phyloP scores from a whole-genome alignment of 1,140 invertebrate species.

The Bombus sylvicola region DNA sequence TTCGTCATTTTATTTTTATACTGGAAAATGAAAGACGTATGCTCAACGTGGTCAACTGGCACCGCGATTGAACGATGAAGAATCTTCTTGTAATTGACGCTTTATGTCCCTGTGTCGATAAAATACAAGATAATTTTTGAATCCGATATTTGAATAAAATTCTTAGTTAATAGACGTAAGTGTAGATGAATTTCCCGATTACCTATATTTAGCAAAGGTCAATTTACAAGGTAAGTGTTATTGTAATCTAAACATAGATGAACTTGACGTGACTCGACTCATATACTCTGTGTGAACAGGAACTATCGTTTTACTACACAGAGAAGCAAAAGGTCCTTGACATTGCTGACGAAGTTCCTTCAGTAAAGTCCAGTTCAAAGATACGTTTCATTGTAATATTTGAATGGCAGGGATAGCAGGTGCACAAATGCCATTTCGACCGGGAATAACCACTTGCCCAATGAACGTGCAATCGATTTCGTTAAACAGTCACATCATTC shows the following conservation, averaged over 20 bases:
- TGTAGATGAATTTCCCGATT: background rate
- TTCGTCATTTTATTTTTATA: background rate
- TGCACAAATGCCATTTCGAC: background rate
- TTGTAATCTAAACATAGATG: constrained; percentile 44
- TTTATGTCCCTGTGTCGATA: background rate
- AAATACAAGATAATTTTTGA: background rate
- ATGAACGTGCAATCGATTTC: background rate
- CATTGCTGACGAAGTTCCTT: constrained; percentile 45
- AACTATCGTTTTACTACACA: constrained; percentile 52
- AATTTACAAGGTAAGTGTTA: constrained; percentile 10
- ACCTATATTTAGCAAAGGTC: background rate
- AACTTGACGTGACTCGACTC: constrained; percentile 44
- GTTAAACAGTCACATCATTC: background rate
- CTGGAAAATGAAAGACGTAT: background rate
- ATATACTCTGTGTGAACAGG: constrained; percentile 39
- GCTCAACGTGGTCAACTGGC: background rate
- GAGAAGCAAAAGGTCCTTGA: constrained; percentile 46
- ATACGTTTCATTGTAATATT: constrained; percentile 33
- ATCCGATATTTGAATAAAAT: background rate
- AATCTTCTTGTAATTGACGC: background rate
- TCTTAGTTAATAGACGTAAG: background rate
- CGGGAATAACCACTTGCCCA: background rate
- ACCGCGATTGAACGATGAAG: background rate
- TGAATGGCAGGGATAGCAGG: constrained; percentile 35
- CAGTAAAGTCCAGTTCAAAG: constrained; percentile 31